A percentile compares a stretch with the other conserved stretches of the same genome.
phyloP scores from a whole-genome alignment of 1,140 invertebrate species.

The Drosophila nigromelanica region DNA sequence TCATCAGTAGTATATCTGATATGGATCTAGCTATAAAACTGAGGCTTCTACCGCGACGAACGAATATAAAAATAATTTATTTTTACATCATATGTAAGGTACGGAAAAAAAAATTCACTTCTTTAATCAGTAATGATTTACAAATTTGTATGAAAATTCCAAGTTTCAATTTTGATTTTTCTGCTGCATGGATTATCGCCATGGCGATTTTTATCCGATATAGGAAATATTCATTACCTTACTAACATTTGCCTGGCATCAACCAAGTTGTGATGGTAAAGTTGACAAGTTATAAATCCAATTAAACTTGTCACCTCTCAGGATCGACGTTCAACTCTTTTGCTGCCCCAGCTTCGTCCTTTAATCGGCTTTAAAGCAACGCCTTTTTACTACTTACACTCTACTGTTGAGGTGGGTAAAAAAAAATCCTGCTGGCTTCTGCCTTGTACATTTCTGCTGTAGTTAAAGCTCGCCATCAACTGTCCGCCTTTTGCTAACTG shows the following conservation, averaged over 20 bases:
- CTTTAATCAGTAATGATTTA: too few species aligned
- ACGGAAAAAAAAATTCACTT: too few species aligned
- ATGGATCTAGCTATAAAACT: too few species aligned
- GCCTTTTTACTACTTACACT: conserved; percentile 35
- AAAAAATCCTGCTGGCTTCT: neutral
- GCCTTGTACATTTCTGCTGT: conserved; percentile 48
- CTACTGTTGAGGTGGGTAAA: conserved; percentile 40
- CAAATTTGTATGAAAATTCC: too few species aligned
- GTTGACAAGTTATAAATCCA: conserved; percentile 73
- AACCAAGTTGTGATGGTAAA: conserved; percentile 12
- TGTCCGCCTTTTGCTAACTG: conserved; percentile 22
- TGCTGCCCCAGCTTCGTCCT: neutral
- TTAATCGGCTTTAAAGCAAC: conserved; percentile 70
- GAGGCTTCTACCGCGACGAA: too few species aligned
- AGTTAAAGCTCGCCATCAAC: conserved; percentile 43
- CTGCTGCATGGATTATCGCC: too few species aligned
- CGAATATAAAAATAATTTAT: too few species aligned
- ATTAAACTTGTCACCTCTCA: conserved; percentile 72
- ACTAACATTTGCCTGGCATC: neutral
- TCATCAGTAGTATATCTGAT: too few species aligned
- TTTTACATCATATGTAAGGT: too few species aligned
- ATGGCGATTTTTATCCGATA: too few species aligned
- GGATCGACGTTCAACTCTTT: conserved; percentile 29
- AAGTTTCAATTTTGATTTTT: too few species aligned
- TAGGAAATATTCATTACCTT: too few species aligned